Conservation (phyloP, 2,113 vertebrate species). For the Cairina moschata region DNA sequence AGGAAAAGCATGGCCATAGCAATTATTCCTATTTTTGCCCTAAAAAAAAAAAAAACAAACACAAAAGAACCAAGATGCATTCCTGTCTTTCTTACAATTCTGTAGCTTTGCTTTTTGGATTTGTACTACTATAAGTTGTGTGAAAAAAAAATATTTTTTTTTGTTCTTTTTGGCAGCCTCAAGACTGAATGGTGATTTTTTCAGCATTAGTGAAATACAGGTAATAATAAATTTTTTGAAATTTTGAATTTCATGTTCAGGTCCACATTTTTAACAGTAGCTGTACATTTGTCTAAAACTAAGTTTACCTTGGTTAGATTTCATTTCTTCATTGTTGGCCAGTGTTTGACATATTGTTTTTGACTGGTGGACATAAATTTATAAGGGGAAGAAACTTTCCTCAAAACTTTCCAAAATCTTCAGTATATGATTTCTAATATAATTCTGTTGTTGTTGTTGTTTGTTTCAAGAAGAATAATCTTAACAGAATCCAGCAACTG, state of each 20-base stretch:
- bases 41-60: neutral
- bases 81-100: neutral
- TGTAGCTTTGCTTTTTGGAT: neutral
- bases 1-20: rapidly evolving
- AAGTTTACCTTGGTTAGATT: neutral
- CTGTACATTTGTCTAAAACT: neutral
- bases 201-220: neutral
- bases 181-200: neutral
- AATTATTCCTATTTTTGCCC: neutral
- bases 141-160: neutral
- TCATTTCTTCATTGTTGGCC: neutral
- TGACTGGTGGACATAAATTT: neutral
- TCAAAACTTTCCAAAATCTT: neutral
- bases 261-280: neutral
- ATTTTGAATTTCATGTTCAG: neutral
- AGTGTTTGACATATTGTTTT: no score
- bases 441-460: neutral
- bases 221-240: neutral
- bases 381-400: neutral
- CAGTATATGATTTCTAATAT: neutral
- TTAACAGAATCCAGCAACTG: neutral
- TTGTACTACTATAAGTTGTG: neutral
- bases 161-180: neutral
- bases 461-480: neutral
- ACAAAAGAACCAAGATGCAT: neutral